A percentile compares a stretch with the other conserved stretches of the same genome.
Conservation (phyloP, 2,797 vertebrate species). For the Telmatherina bonti region DNA sequence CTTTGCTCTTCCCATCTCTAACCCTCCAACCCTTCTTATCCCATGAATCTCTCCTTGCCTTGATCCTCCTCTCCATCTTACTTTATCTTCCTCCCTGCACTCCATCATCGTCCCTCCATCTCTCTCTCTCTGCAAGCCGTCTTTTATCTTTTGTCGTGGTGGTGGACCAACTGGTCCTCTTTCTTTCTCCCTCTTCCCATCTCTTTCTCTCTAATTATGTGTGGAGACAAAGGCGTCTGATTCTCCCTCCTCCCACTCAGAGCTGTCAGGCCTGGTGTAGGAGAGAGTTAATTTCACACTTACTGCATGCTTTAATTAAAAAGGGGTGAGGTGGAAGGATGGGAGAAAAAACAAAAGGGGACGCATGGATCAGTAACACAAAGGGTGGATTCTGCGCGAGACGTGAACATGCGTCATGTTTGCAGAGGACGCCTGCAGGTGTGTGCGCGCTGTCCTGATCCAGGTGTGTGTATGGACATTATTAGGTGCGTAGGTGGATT, state of each 20-base stretch:
- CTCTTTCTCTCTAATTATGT: slow-evolving; percentile 82
- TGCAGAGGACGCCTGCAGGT: slow-evolving; percentile 47
- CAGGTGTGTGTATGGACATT: slow-evolving; percentile 44
- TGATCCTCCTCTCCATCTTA: slow-evolving; percentile 52
- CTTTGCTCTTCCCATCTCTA: slow-evolving; percentile 25
- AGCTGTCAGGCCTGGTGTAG: slow-evolving; percentile 84
- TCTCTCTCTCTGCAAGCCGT: slow-evolving; percentile 40
- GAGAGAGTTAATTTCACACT: slow-evolving; percentile 90
- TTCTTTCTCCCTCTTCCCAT: slow-evolving; percentile 63
- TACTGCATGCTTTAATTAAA: slow-evolving; percentile 89
- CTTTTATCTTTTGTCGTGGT: slow-evolving; percentile 71
- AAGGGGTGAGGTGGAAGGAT: slow-evolving; percentile 67
- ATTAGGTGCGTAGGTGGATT: slow-evolving; percentile 39
- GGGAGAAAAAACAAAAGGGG: slow-evolving; percentile 60
- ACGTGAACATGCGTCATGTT: slow-evolving; percentile 49
- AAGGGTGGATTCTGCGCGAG: slow-evolving; percentile 49
- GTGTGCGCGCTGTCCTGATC: slow-evolving; percentile 14
- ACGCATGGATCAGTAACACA: slow-evolving; percentile 66
- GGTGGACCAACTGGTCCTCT: slow-evolving; percentile 65
- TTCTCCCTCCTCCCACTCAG: slow-evolving; percentile 83
- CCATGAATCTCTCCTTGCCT: slow-evolving; percentile 28
- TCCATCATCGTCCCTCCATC: slow-evolving; percentile 43
- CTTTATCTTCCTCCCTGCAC: slow-evolving; percentile 43
- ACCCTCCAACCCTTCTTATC: slow-evolving; percentile 24
- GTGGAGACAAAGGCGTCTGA: slow-evolving; percentile 83